Evolutionary conservation across 2,888 invertebrate species (phyloP), one percentile per base, ranked within the genome.

Genomic region (Lutraria lutraria): DNA sequence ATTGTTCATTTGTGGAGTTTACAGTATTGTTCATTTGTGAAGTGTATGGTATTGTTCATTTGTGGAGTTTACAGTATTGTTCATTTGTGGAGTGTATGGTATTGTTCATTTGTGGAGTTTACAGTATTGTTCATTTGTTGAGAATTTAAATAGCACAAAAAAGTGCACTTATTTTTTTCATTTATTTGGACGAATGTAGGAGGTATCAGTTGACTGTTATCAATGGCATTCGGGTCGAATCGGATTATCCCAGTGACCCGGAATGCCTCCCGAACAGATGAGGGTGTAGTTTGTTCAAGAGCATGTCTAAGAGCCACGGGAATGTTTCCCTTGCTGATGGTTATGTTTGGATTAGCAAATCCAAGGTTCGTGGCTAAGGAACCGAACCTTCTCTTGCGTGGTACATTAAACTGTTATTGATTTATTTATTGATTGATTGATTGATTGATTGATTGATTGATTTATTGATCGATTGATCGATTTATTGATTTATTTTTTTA

Each of bases 291-390:
- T 60, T 86, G 76, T 1, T 85, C 82, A 8, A 88, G 34, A 0
- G 88, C 88, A 82, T 88, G 84, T 25, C 81, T 68, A 13, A 83
- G 60, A 6, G 86, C 86, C 25, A 83, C 81, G 53, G 86, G 89
- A n/a, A 89, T 83, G 0, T 80, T 83, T 16, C 53, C 79, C 60
- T 83, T 86, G 16, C 83, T 34, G 21, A 88, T 60, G 10, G 82
- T 56, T 19, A 89, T 13, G 16, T 52, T 53, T 0, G 79, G 43
- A 21, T 79, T 68, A 34, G 56, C 68, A 31, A 60, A 81, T 16
- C 86, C 83, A 34, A 89, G 84, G 29, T 68, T 83, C n/a, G 53
- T 31, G 19, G 88, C 80, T 16, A 88, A 12, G 29, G 79, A 4
- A 79, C 76, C 25, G 29, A 86, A 63, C 19, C 63, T 81, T n/a